Conservation (phyloP, 2,113 vertebrate genomes). For the Eudyptes chrysolophus region DNA sequence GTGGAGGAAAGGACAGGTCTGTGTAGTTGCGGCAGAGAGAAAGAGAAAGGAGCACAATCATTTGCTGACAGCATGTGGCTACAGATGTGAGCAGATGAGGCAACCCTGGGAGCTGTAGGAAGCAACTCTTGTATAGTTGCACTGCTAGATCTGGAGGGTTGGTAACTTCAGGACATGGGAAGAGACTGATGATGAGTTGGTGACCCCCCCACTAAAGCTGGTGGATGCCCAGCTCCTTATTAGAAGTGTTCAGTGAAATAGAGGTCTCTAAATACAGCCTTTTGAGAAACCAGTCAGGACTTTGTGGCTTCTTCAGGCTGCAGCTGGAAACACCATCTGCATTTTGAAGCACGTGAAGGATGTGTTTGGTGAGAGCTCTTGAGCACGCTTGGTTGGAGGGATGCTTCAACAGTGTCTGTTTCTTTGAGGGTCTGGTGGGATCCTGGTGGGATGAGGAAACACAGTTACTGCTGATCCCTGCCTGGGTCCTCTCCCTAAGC, state of each 20-base stretch:
- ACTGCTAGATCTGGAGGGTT: background rate
- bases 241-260: background rate
- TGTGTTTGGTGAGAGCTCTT: background rate
- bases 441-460: background rate
- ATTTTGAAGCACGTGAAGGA: background rate
- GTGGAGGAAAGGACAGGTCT: background rate
- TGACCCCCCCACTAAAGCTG: rapidly evolving
- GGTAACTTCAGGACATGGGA: background rate
- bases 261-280: background rate
- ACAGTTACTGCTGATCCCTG: background rate
- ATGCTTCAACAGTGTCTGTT: background rate
- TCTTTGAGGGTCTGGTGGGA: background rate
- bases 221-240: background rate
- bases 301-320: background rate
- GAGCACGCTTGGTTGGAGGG: background rate
- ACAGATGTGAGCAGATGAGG: background rate
- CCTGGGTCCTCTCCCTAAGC: background rate
- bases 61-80: background rate
- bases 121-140: background rate
- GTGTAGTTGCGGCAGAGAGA: background rate
- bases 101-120: background rate
- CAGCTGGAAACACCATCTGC: background rate
- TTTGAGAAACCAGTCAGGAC: background rate
- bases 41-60: background rate
- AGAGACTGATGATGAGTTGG: background rate